A percentile compares a stretch with the other conserved stretches of the same genome.
Conservation (phyloP, 2,113 vertebrate genomes). For the Xerus inauris region DNA sequence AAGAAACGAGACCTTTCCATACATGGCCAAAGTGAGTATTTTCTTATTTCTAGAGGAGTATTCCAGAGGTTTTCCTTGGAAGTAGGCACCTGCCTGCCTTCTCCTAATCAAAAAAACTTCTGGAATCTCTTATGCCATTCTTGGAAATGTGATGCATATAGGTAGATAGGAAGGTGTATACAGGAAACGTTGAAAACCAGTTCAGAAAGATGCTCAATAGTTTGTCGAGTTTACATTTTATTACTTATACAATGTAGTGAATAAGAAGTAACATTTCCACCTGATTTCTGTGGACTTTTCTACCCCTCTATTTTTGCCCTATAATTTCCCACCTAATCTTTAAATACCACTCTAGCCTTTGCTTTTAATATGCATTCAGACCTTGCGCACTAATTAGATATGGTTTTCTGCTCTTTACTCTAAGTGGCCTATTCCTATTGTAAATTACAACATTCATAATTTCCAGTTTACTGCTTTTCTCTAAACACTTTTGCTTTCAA, state of each 20-base stretch:
- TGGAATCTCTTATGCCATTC: background rate
- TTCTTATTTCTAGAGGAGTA: background rate
- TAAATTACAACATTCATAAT: background rate
- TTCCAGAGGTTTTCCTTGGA: background rate
- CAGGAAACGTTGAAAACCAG: background rate
- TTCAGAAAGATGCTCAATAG: background rate
- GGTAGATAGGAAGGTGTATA: background rate
- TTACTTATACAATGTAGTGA: background rate
- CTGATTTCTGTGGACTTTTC: background rate
- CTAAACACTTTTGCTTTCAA: background rate
- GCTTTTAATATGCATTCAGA: background rate
- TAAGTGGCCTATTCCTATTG: background rate
- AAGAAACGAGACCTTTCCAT: background rate
- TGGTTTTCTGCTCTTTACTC: background rate
- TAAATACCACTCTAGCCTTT: background rate
- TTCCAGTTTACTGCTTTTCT: background rate
- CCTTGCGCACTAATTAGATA: background rate
- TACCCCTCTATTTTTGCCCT: background rate
- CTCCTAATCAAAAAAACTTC: background rate
- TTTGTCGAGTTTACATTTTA: background rate
- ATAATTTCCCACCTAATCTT: background rate
- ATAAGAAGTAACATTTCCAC: background rate
- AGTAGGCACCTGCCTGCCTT: no score
- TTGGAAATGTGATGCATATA: background rate
- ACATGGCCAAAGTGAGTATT: background rate